Percentiles rank a stretch among this genome's conserved stretches.
These are phyloP conservation scores for Diachasma alloeum DNA, from an alignment of 1,140 invertebrate species.

Conservation along the genomic window DNA sequence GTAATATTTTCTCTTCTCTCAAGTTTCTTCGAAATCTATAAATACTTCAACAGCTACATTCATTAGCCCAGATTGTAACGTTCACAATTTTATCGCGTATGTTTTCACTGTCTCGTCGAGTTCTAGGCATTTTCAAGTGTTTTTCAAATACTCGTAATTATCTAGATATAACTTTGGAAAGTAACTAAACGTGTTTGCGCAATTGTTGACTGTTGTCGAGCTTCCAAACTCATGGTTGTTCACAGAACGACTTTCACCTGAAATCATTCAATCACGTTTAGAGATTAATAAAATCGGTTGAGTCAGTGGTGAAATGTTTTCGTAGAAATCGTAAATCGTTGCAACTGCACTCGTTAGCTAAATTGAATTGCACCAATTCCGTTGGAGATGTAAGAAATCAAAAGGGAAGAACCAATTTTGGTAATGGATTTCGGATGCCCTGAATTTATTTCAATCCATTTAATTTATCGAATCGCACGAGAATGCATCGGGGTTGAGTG, in stretches of 20 bases:
- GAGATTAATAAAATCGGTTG: neutral
- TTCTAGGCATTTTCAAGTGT: conserved; percentile 4
- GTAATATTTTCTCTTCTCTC: neutral
- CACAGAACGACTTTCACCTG: neutral
- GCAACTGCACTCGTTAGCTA: neutral
- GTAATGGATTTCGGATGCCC: too few relatives aligned
- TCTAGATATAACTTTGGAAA: conserved; percentile 10
- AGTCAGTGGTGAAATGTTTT: conserved; percentile 27
- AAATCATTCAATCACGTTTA: neutral
- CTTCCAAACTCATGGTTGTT: neutral
- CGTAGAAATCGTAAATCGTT: neutral
- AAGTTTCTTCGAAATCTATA: neutral
- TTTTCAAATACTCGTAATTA: conserved; percentile 6
- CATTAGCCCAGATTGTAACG: neutral
- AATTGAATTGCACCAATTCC: neutral
- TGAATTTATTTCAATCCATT: too few relatives aligned
- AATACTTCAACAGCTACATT: neutral
- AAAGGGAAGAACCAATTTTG: too few relatives aligned
- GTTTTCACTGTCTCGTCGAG: neutral
- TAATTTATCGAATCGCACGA: too few relatives aligned
- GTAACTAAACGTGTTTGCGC: conserved; percentile 8
- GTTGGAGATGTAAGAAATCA: too few relatives aligned
- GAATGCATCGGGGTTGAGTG: too few relatives aligned
- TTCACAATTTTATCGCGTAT: neutral
- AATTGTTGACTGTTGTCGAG: neutral